Conservation (phyloP, 2,113 vertebrate species). For the Oplegnathus fasciatus region DNA sequence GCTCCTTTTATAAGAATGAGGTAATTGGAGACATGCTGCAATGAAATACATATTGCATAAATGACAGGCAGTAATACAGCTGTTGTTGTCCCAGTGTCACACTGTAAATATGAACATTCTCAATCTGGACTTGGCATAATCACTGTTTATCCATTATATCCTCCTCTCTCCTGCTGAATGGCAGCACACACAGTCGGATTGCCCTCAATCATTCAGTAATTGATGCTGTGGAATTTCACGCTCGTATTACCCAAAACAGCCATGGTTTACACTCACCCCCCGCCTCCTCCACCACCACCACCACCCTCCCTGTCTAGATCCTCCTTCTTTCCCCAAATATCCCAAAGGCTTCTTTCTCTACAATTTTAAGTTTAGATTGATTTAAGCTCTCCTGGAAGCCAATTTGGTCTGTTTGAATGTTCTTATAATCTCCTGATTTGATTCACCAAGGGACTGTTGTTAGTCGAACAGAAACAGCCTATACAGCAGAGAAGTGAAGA, state of each 20-base stretch:
- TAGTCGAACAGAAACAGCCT: constrained; percentile 65
- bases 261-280: constrained; percentile 42
- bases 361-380: constrained; percentile 81
- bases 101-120: constrained; percentile 77
- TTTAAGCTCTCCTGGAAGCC: constrained; percentile 84
- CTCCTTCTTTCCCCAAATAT: constrained; percentile 65
- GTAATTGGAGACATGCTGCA: constrained; percentile 43
- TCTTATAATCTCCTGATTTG: constrained; percentile 81
- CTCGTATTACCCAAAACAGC: constrained; percentile 74
- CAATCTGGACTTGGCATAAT: constrained; percentile 76
- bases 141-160: constrained; percentile 76
- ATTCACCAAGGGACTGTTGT: constrained; percentile 76
- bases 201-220: constrained; percentile 81
- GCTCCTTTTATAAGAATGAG: constrained; percentile 36
- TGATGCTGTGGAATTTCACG: constrained; percentile 74
- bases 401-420: constrained; percentile 81
- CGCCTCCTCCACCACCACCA: not conserved
- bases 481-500: constrained; percentile 63
- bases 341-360: constrained; percentile 72
- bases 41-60: constrained; percentile 65
- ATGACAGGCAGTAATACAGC: constrained; percentile 73
- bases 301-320: constrained; percentile 28
- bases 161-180: constrained; percentile 62
- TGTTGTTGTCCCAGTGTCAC: constrained; percentile 75
- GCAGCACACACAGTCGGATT: constrained; percentile 60